Conservation (phyloP, 2,888 invertebrate species). For the Orthonevra nobilis region DNA sequence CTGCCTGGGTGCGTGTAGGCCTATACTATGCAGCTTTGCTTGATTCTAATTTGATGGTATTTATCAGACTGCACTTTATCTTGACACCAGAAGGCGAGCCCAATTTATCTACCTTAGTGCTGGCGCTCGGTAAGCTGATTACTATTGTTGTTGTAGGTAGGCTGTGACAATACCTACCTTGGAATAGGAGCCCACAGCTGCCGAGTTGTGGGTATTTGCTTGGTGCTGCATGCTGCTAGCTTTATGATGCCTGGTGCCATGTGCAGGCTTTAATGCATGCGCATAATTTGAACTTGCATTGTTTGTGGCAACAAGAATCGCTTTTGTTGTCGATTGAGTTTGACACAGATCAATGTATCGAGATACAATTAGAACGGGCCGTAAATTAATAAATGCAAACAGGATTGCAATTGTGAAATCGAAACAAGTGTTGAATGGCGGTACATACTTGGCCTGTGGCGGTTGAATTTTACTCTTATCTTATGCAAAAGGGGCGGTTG, state of each 20-base stretch:
- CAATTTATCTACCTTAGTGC: too few relatives aligned
- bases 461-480: too few relatives aligned
- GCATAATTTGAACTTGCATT: constrained; percentile 32
- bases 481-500: too few relatives aligned
- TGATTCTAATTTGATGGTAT: constrained; percentile 44
- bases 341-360: constrained; percentile 64
- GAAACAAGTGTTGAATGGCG: constrained; percentile 53
- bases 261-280: constrained; percentile 35
- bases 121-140: too few relatives aligned
- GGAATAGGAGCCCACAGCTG: too few relatives aligned
- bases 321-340: constrained; percentile 28
- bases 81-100: constrained; percentile 64
- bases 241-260: constrained; percentile 36
- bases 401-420: constrained; percentile 64
- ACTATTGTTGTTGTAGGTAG: constrained; percentile 20
- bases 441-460: neutral
- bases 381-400: constrained; percentile 56
- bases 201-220: constrained; percentile 10
- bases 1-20: constrained; percentile 48
- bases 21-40: constrained; percentile 29
- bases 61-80: constrained; percentile 60
- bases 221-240: constrained; percentile 36
- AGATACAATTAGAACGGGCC: constrained; percentile 55
- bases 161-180: too few relatives aligned
- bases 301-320: constrained; percentile 18